These are phyloP conservation scores for Cryptomyrus ogoouensis DNA, from an alignment of 2,113 vertebrate species.

Conservation along the genomic window DNA sequence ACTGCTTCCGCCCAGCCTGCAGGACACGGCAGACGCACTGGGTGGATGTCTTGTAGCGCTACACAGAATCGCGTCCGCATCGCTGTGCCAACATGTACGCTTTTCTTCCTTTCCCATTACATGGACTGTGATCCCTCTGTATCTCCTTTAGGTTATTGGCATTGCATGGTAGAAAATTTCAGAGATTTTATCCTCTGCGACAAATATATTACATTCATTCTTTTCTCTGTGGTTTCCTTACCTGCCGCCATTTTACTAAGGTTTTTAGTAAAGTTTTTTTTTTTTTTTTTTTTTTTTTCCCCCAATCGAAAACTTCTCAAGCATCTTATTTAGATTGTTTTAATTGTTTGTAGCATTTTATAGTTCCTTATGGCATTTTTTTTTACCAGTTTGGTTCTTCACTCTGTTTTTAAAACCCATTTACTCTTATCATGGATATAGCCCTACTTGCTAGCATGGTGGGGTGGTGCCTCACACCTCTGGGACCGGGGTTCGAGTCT, in stretches of 20 bases:
- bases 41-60: background rate
- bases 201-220: background rate
- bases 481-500: background rate
- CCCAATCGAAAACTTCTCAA: too few species aligned
- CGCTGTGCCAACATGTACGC: background rate
- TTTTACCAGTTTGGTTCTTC: background rate
- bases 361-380: background rate
- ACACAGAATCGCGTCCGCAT: background rate
- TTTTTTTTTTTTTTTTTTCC: background rate
- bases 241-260: background rate
- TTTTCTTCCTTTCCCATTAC: background rate
- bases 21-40: constrained; percentile 14
- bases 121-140: background rate
- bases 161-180: background rate
- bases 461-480: background rate
- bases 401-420: background rate
- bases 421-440: background rate
- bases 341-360: background rate
- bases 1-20: constrained; percentile 45
- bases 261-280: background rate
- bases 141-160: background rate
- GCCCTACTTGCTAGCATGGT: background rate
- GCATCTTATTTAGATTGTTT: background rate
- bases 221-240: background rate
- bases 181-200: background rate